Evolutionary conservation across 2,113 vertebrate species (phyloP).

Genomic region (Lamprologus ornatipinnis): DNA sequence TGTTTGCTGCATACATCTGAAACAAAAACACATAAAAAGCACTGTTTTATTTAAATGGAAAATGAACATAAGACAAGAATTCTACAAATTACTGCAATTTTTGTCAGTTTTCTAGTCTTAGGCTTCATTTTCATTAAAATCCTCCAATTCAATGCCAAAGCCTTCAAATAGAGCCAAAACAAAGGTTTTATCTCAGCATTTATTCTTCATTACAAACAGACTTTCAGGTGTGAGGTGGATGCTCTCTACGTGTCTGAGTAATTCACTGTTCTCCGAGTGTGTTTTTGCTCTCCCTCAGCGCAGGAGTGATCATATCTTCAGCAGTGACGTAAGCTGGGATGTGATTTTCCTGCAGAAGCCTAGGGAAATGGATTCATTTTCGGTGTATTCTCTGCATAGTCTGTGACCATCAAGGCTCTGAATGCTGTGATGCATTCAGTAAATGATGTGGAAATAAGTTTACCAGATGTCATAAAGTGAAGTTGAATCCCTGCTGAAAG

Average conservation of each 20-base stretch:
- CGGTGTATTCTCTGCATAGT: not conserved
- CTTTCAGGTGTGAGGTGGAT: not conserved
- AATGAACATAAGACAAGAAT: not conserved
- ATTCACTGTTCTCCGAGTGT: not conserved
- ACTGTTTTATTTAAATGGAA: not conserved
- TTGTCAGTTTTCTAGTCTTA: not conserved
- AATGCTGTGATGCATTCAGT: not conserved
- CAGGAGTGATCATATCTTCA: not conserved
- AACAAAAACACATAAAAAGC: not conserved
- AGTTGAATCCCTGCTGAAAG: not conserved
- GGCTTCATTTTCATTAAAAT: not conserved
- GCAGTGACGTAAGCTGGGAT: not conserved
- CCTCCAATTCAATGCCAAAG: not conserved
- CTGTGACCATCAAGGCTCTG: not conserved
- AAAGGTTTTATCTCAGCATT: not conserved
- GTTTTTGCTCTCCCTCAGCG: not conserved
- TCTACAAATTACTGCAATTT: not conserved
- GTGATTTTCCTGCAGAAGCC: not conserved
- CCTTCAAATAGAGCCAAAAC: not conserved
- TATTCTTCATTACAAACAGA: not conserved
- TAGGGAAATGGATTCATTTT: not conserved
- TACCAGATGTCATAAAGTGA: not conserved
- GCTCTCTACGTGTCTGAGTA: not conserved
- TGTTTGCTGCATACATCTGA: not conserved
- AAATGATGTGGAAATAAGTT: not conserved